phyloP scores from a whole-genome alignment of 2,113 vertebrate genomes.

The Aythya baeri region DNA sequence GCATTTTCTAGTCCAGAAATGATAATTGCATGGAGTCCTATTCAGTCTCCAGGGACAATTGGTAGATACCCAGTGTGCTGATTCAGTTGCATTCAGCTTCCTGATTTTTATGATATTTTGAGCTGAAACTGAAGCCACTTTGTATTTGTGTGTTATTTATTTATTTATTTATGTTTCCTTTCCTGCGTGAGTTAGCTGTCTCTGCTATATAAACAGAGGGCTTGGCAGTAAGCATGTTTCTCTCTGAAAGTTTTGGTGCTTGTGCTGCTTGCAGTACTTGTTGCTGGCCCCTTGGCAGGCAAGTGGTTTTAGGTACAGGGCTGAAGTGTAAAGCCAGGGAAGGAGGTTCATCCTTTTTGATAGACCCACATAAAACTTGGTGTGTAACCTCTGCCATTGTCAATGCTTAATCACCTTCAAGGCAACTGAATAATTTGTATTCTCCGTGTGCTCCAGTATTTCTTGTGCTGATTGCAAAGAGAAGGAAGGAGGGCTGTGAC shows the following conservation, averaged over 20 bases:
- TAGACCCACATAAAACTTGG: background rate
- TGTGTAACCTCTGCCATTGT: background rate
- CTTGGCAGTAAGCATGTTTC: background rate
- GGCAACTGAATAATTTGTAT: background rate
- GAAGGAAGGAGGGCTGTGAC: background rate
- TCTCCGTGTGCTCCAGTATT: background rate
- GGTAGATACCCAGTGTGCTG: background rate
- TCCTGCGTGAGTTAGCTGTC: background rate
- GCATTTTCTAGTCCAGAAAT: background rate
- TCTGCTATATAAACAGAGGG: background rate
- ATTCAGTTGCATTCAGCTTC: background rate
- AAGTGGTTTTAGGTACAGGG: background rate
- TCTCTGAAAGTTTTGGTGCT: background rate
- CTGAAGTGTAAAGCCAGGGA: background rate
- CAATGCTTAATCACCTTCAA: background rate
- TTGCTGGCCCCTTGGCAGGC: background rate
- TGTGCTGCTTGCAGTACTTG: rapidly evolving
- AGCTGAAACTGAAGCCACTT: background rate
- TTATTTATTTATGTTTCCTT: background rate
- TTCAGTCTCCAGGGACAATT: background rate
- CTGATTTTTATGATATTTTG: background rate
- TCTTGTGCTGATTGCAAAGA: background rate
- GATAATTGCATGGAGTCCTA: background rate
- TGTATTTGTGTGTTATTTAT: background rate
- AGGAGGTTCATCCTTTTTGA: background rate